Conservation (phyloP, 2,888 invertebrate species). For the Andrena dorsata region DNA sequence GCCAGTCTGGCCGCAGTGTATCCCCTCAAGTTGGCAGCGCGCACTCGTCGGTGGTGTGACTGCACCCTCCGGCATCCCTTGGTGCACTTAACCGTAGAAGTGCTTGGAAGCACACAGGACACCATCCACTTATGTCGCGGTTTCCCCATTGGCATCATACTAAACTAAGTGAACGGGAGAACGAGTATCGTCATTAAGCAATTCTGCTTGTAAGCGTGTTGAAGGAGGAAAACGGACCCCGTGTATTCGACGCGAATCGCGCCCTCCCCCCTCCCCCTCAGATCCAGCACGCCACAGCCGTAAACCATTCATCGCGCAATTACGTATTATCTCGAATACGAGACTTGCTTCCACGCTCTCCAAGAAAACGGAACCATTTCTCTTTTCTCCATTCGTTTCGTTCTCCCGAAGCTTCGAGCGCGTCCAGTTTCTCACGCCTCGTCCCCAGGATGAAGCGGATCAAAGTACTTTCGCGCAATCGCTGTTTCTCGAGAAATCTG, state of each 20-base stretch:
- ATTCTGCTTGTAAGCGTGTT: slow-evolving; percentile 72
- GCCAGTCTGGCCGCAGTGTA: slow-evolving; percentile 36
- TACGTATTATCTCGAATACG: slow-evolving; percentile 35
- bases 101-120: slow-evolving; percentile 74
- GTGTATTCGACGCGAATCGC: slow-evolving; percentile 55
- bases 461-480: slow-evolving; percentile 34
- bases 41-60: slow-evolving; percentile 65
- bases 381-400: neutral
- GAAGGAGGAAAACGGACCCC: slow-evolving; percentile 57
- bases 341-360: neutral
- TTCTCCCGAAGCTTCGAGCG: neutral
- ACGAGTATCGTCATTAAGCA: slow-evolving; percentile 78
- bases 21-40: slow-evolving; percentile 54
- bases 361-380: slow-evolving; percentile 26
- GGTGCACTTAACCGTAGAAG: slow-evolving; percentile 78
- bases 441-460: neutral
- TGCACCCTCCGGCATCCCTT: slow-evolving; percentile 73
- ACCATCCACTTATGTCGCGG: slow-evolving; percentile 79
- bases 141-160: slow-evolving; percentile 75
- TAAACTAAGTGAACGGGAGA: slow-evolving; percentile 79
- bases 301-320: slow-evolving; percentile 37
- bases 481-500: slow-evolving; percentile 42
- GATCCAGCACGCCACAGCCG: slow-evolving; percentile 13
- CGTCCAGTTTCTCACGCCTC: slow-evolving; percentile 25
- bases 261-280: slow-evolving; percentile 9